A percentile compares a stretch with the other conserved stretches of the same genome.
Conservation (phyloP, 2,113 vertebrate species). For the Ophthalmolycus amberensis region DNA sequence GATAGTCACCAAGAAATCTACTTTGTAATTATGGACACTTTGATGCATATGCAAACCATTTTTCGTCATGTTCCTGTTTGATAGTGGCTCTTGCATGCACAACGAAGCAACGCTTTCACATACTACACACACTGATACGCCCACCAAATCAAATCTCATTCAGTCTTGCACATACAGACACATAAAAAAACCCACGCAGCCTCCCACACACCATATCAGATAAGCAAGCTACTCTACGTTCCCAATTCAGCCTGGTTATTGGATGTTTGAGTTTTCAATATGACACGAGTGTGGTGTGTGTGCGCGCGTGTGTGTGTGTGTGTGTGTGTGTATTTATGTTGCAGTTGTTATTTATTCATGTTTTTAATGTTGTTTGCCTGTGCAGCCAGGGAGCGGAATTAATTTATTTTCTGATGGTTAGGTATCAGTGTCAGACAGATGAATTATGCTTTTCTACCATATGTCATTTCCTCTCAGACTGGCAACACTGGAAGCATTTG, state of each 20-base stretch:
- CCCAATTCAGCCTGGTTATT: slow-evolving; percentile 70
- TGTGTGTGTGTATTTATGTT: slow-evolving; percentile 55
- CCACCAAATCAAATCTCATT: slow-evolving; percentile 78
- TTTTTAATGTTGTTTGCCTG: slow-evolving; percentile 78
- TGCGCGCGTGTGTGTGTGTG: too few relatives aligned
- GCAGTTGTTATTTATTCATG: slow-evolving; percentile 80
- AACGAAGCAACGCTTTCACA: slow-evolving; percentile 61
- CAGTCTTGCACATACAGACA: slow-evolving; percentile 59
- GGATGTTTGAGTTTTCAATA: slow-evolving; percentile 73
- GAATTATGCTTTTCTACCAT: slow-evolving; percentile 82
- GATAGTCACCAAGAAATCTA: slow-evolving; percentile 70
- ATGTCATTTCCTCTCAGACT: slow-evolving; percentile 90
- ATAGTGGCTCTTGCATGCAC: slow-evolving; percentile 66
- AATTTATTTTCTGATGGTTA: slow-evolving; percentile 83
- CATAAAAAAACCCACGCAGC: slow-evolving; percentile 49
- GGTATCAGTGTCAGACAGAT: slow-evolving; percentile 81
- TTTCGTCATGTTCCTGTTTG: slow-evolving; percentile 68
- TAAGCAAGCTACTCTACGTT: slow-evolving; percentile 59
- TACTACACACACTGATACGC: slow-evolving; percentile 66
- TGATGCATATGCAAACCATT: slow-evolving; percentile 73
- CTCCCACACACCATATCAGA: slow-evolving; percentile 75
- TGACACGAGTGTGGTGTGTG: slow-evolving; percentile 20
- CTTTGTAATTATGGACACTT: slow-evolving; percentile 75
- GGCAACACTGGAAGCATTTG: slow-evolving; percentile 95
- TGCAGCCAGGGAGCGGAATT: slow-evolving; percentile 76